Evolutionary conservation across 2,888 invertebrate genomes (phyloP).

Genomic region (Drosophila mimetica): DNA sequence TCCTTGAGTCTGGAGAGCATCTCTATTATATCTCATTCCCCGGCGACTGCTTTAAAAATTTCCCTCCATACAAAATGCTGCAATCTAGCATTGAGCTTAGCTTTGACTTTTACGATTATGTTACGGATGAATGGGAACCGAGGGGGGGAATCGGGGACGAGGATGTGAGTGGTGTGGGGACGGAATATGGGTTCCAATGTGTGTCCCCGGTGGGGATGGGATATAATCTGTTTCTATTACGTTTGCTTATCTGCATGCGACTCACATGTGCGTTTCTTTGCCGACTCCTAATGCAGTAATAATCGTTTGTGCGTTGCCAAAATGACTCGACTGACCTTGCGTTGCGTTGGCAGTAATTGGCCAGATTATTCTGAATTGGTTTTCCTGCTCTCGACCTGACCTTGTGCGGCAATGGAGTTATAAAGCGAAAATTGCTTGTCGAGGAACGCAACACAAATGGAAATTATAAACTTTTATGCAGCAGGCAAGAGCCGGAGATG

Average conservation of each 20-base stretch:
- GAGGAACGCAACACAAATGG: slow-evolving; percentile 44
- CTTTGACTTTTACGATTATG: slow-evolving; percentile 76
- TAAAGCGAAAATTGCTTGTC: slow-evolving; percentile 74
- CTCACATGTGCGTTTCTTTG: slow-evolving; percentile 40
- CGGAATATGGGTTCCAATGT: background rate
- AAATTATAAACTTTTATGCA: slow-evolving; percentile 64
- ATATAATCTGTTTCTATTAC: slow-evolving; percentile 72
- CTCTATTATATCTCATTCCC: slow-evolving; percentile 19
- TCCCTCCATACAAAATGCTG: slow-evolving; percentile 54
- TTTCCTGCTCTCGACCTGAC: slow-evolving; percentile 42
- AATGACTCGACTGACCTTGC: slow-evolving; percentile 75
- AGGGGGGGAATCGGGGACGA: background rate
- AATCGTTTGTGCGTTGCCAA: slow-evolving; percentile 75
- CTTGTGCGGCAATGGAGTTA: slow-evolving; percentile 65
- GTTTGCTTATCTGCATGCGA: slow-evolving; percentile 75
- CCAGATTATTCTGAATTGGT: slow-evolving; percentile 76
- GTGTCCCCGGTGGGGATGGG: slow-evolving; percentile 20
- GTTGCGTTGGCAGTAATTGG: slow-evolving; percentile 61
- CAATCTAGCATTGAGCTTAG: slow-evolving; percentile 61
- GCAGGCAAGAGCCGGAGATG: slow-evolving; percentile 12
- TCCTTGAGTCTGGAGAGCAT: slow-evolving; percentile 22
- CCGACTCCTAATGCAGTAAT: slow-evolving; percentile 69
- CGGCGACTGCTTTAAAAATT: slow-evolving; percentile 60
- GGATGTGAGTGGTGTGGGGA: background rate
- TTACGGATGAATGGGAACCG: slow-evolving; percentile 28